Evolutionary conservation across 2,888 invertebrate species (phyloP).

Genomic region (Himalopsyche japonica): DNA sequence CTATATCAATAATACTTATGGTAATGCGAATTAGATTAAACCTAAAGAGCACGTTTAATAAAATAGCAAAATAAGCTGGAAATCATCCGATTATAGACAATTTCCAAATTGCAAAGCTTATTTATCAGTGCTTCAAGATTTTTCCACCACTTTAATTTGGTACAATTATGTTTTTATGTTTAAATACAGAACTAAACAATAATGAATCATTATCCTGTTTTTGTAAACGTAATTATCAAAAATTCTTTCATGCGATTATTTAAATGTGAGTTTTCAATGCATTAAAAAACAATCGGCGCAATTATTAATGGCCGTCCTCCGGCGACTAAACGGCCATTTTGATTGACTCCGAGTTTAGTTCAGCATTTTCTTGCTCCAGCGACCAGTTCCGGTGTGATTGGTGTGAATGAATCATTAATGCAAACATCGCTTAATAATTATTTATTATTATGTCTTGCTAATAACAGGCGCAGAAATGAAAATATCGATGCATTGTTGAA

Average conservation of each 20-base stretch:
- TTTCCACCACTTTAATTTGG: no score
- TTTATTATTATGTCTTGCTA: not conserved
- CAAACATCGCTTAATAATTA: not conserved
- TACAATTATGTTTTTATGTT: no score
- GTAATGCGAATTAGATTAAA: no score
- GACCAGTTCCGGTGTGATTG: not conserved
- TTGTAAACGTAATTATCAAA: not conserved
- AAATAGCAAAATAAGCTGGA: no score
- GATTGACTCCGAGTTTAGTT: not conserved
- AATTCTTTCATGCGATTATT: not conserved
- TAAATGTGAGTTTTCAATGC: not conserved
- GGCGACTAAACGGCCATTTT: not conserved
- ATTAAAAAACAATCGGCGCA: not conserved
- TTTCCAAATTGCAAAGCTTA: no score
- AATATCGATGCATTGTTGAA: not conserved
- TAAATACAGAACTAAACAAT: no score
- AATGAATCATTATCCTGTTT: no score
- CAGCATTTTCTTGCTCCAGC: not conserved
- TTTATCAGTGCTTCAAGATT: no score
- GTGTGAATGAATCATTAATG: not conserved
- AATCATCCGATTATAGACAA: no score
- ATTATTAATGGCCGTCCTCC: not conserved
- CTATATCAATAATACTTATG: no score
- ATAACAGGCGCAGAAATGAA: not conserved
- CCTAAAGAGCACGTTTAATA: no score